A percentile compares a stretch with the other conserved stretches of the same genome.
Evolutionary conservation across 2,797 vertebrate genomes (phyloP).

Genomic region (Neostethus bicornis): DNA sequence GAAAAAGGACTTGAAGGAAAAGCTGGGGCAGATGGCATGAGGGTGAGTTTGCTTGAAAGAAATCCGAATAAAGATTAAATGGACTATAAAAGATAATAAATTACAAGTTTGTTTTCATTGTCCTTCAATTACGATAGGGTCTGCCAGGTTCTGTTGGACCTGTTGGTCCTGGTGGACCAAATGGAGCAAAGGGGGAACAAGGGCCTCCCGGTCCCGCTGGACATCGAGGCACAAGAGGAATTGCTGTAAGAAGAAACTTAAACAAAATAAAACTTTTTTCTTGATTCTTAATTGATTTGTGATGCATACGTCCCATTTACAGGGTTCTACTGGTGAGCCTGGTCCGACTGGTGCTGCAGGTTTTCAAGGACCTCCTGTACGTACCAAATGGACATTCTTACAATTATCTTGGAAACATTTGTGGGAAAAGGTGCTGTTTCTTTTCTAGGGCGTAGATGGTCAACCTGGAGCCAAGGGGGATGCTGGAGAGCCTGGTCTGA

Average conservation of each 20-base stretch:
- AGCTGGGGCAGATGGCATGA: constrained; percentile 90
- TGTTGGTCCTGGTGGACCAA: constrained; percentile 83
- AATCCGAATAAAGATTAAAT: neutral
- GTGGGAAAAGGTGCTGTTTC: neutral
- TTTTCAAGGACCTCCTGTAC: constrained; percentile 91
- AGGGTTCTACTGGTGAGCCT: constrained; percentile 92
- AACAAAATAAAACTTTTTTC: neutral
- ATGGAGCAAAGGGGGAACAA: constrained; percentile 94
- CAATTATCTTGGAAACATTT: neutral
- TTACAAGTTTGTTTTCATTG: neutral
- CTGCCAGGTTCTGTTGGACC: constrained; percentile 87
- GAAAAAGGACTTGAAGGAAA: constrained; percentile 91
- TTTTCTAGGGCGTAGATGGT: constrained; percentile 87
- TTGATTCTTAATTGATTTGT: constrained; percentile 10
- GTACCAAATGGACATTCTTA: constrained; percentile 29
- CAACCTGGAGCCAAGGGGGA: constrained; percentile 95
- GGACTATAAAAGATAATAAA: neutral
- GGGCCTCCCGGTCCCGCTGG: constrained; percentile 90
- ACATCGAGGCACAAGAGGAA: constrained; percentile 90
- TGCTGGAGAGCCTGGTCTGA: constrained; percentile 88
- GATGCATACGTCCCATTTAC: constrained; percentile 25
- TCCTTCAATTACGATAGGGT: constrained; percentile 58
- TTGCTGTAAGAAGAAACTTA: constrained; percentile 83
- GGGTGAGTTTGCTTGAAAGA: constrained; percentile 81
- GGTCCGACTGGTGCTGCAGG: constrained; percentile 91